Percentiles rank a stretch among this genome's conserved stretches.
These are phyloP conservation scores for cattle (Bos taurus) DNA, from an alignment of 2,113 vertebrate species.

Conservation along the genomic window ARS-UCD2.0 NC_037351.1:3290501-3291000, in stretches of 20 bases:
- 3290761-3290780: slow-evolving; percentile 44
- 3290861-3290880: slow-evolving; percentile 81
- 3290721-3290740: slow-evolving; percentile 34
- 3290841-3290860: slow-evolving; percentile 80
- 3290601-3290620: background rate
- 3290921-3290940: slow-evolving; percentile 78
- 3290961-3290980: slow-evolving; percentile 54
- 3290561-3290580: background rate
- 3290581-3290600: background rate
- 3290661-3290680: background rate
- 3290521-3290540: background rate
- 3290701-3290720: slow-evolving; percentile 31
- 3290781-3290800: slow-evolving; percentile 59
- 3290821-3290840: slow-evolving; percentile 75
- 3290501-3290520: background rate
- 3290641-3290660: background rate
- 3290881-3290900: slow-evolving; percentile 81
- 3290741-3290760: slow-evolving; percentile 42
- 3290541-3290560: background rate
- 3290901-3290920: slow-evolving; percentile 85
- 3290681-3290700: background rate
- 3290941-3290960: slow-evolving; percentile 79
- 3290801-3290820: slow-evolving; percentile 75
- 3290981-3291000: slow-evolving; percentile 72
- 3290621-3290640: slow-evolving; percentile 2